Base-by-base conservation (phyloP, 2,113 vertebrate genomes). In the Microcebus griseorufus region DNA sequence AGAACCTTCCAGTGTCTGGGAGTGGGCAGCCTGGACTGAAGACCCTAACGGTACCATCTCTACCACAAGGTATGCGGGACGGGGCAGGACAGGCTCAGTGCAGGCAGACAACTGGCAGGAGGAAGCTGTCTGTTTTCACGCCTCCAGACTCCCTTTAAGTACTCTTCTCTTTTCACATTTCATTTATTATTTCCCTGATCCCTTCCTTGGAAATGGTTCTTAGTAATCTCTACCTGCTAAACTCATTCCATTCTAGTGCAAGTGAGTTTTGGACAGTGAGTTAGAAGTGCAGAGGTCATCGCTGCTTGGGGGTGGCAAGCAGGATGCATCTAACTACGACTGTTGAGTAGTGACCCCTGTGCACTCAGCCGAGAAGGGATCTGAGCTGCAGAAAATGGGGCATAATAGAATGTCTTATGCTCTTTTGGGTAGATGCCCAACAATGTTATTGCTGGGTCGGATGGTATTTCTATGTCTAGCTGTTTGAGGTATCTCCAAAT, bases 21-120 rank as follows among this genome's bases (percentile, higher is more conserved):
- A 9, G 9, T n/a, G 53, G 39, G 51, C 2, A 2, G 64, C 79
- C 34, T 37, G 12, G 25, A 37, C 14, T 29, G 29, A 16, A 69
- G 42, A n/a, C 55, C 34, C 2, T 32, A 27, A 23, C 0, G 1
- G 51, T 34, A 23, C 39, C 5, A 0, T 11, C 27, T 45, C 8
- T 34, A 70, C 4, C 0, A 20, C 3, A 62, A 0, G 4, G 27
- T 32, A 18, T 42, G 8, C 0, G 48, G 34, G 5, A 67, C 12
- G 32, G 65, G 34, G 34, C 12, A 37, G 76, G 23, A 18, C 3
- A n/a, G 42, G 83, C 55, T 42, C 29, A n/a, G 23, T 0, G 0
- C 37, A 45, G 42, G 53, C 13, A 23, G 23, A 42, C 3, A n/a
- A 12, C 0, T 1, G 0, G 37, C 32, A 22, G 9, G 53, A 58